A percentile compares a stretch with the other conserved stretches of the same genome.
Conservation (phyloP, 2,888 invertebrate species). For the Caenorhabditis angaria region DNA sequence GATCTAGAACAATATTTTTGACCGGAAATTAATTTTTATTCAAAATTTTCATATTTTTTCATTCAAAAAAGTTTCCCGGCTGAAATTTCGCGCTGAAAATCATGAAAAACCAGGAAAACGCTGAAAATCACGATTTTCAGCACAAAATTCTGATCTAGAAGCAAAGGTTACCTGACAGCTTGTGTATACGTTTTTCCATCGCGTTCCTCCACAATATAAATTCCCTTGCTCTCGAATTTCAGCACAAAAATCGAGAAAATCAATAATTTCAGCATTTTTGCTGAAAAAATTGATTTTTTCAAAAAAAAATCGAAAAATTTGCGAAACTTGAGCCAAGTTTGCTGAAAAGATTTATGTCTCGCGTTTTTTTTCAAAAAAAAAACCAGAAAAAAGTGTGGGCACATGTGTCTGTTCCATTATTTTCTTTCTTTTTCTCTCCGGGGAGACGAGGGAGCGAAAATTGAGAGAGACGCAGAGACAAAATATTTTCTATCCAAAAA, state of each 20-base stretch:
- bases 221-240: conserved; percentile 19
- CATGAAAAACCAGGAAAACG: no score
- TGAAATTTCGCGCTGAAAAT: no score
- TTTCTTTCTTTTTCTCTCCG: conserved; percentile 1
- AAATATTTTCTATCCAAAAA: no score
- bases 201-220: conserved; percentile 33
- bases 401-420: conserved; percentile 35
- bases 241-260: conserved; percentile 8
- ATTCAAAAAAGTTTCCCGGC: no score
- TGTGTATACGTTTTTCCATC: conserved; percentile 40
- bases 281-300: neutral
- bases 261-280: neutral
- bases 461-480: no score
- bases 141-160: neutral
- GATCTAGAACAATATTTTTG: no score
- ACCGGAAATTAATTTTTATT: no score
- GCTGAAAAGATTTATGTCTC: conserved; percentile 38
- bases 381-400: conserved; percentile 1
- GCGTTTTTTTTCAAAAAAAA: neutral
- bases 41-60: no score
- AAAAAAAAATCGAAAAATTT: conserved; percentile 24
- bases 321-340: conserved; percentile 35
- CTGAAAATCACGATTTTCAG: no score
- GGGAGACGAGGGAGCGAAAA: no score
- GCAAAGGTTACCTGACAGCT: conserved; percentile 23